Evolutionary conservation across 2,113 vertebrate species (phyloP).

Genomic region (Hippocampus abdominalis): DNA sequence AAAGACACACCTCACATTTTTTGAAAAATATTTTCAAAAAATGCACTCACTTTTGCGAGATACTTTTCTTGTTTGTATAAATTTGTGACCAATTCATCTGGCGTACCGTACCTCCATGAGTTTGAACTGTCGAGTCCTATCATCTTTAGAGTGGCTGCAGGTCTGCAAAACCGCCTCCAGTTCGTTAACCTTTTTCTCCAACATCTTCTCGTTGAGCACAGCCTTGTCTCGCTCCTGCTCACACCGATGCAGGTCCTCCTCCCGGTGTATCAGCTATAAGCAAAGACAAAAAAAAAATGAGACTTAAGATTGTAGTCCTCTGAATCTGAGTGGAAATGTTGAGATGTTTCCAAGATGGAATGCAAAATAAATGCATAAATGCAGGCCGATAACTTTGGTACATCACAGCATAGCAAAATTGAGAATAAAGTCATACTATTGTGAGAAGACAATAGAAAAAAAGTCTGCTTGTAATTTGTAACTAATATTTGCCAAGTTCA

Average conservation of each 20-base stretch:
- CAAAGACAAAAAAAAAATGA: neutral
- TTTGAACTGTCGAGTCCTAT: conserved; percentile 81
- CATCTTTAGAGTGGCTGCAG: conserved; percentile 77
- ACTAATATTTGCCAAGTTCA: conserved; percentile 19
- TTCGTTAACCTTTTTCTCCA: conserved; percentile 81
- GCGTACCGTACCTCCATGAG: conserved; percentile 81
- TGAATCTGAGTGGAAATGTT: neutral
- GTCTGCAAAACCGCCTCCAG: conserved; percentile 82
- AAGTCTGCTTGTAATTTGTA: conserved; percentile 11
- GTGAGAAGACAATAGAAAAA: neutral
- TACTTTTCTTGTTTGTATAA: neutral
- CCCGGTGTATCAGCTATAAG: conserved; percentile 76
- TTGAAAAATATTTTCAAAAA: too few relatives aligned
- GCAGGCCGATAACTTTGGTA: neutral
- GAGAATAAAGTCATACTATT: neutral
- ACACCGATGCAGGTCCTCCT: conserved; percentile 80
- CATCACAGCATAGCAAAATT: neutral
- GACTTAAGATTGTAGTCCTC: neutral
- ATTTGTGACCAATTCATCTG: neutral
- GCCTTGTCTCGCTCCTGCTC: conserved; percentile 82
- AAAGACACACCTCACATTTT: too few relatives aligned
- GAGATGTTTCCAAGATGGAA: neutral
- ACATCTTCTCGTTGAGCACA: conserved; percentile 70
- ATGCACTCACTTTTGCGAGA: too few relatives aligned
- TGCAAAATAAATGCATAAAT: neutral